Evolutionary conservation across 1,140 invertebrate genomes (phyloP).

Genomic region (Portunus trituberculatus): DNA sequence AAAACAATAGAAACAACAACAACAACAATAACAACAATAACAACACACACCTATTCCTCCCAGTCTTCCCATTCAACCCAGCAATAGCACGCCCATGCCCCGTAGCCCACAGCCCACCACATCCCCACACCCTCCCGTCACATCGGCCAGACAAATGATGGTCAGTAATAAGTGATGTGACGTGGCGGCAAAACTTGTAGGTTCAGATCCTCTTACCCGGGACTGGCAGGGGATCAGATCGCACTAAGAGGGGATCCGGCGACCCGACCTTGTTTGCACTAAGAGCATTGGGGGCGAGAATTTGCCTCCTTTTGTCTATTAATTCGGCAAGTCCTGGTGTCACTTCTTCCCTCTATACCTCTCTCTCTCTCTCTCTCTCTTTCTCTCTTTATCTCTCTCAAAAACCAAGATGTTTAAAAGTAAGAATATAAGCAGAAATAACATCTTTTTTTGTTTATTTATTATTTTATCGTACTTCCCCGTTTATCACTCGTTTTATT

Average conservation of each 20-base stretch:
- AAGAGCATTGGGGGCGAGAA: not conserved
- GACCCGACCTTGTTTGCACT: not conserved
- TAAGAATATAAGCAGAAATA: too few relatives aligned
- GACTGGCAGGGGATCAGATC: not conserved
- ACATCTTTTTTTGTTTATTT: too few relatives aligned
- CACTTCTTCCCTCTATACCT: too few relatives aligned
- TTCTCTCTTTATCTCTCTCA: too few relatives aligned
- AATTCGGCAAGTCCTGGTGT: too few relatives aligned
- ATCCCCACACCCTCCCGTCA: not conserved
- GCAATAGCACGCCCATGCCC: not conserved
- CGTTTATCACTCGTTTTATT: not conserved
- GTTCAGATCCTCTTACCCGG: not conserved
- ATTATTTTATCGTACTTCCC: not conserved
- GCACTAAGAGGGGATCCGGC: not conserved
- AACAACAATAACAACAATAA: too few relatives aligned
- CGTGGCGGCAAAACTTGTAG: not conserved
- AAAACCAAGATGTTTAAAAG: too few relatives aligned
- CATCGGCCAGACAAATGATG: not conserved
- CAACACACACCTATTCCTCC: too few relatives aligned
- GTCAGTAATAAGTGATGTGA: conserved; percentile 22
- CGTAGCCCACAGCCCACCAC: not conserved
- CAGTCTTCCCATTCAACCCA: too few relatives aligned
- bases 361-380: too few relatives aligned
- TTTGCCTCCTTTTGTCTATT: not conserved
- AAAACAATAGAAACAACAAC: too few relatives aligned